Percentiles rank a stretch among this genome's conserved stretches.
Conservation (phyloP, 1,140 invertebrate species). For the Littorina saxatilis region DNA sequence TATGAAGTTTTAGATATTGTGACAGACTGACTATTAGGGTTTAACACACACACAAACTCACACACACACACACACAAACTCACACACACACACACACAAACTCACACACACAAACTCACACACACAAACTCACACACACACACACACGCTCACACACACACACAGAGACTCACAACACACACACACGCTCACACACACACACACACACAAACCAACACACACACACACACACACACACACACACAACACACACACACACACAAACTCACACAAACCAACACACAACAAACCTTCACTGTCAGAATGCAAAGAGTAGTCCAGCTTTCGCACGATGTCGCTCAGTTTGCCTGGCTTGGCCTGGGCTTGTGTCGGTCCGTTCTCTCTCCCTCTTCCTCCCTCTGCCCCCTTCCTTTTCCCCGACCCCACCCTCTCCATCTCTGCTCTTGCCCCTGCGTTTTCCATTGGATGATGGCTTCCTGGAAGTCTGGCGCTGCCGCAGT, state of each 20-base stretch:
- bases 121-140: too few species aligned
- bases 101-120: too few species aligned
- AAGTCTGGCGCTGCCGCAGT: not conserved
- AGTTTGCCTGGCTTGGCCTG: slow-evolving; percentile 38
- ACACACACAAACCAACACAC: not conserved
- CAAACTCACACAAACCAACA: not conserved
- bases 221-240: not conserved
- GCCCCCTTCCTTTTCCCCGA: not conserved
- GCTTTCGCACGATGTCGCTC: slow-evolving; percentile 41
- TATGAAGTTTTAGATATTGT: too few species aligned
- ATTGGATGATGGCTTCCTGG: not conserved
- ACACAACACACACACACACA: not conserved
- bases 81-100: too few species aligned
- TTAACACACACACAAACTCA: too few species aligned
- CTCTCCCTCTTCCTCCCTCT: slow-evolving; percentile 16
- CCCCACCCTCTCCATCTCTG: too few species aligned
- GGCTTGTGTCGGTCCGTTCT: too few species aligned
- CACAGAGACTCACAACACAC: not conserved
- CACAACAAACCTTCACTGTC: not conserved
- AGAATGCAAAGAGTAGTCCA: slow-evolving; percentile 45
- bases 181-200: not conserved
- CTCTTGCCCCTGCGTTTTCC: not conserved
- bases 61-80: too few species aligned
- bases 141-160: not conserved
- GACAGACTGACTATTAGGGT: too few species aligned